Base-by-base conservation (phyloP, 2,888 invertebrate genomes). In the Silvanus unidentatus region DNA sequence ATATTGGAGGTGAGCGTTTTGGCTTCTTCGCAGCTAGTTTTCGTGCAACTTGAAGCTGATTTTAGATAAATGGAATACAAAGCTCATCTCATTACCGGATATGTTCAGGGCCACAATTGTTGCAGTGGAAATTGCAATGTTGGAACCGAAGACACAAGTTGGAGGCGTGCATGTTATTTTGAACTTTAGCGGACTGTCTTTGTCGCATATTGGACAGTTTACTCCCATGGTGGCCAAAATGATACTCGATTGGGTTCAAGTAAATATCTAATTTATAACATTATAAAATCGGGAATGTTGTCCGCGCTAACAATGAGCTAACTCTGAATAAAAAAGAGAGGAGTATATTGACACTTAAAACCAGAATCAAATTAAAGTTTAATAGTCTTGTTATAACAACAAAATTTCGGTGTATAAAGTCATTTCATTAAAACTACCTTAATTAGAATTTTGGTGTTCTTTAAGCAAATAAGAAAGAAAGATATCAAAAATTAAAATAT, bases 91-190 rank as follows among this genome's bases (percentile, higher is more conserved):
- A 0, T 57, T 88, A 28, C 71, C 76, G 1, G 83, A 88, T 52
- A 73, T 88, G 43, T 86, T 88, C 63, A 79, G 82, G 43, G 79
- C 82, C 0, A 75, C 84, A 15, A 83, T 88, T 64, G 65, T 88
- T 48, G 76, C 79, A 0, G 70, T 89, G 42, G 82, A 86, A 65
- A 81, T 84, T 0, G 87, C 87, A 0, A 82, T 88, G 77, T 75
- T 77, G n/a, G 90, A 91, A 64, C 86, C 88, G 0, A 74, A 73
- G 55, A 87, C 89, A 0, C 90, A 90, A 73, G 79, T 90, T 44
- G 77, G 79, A 47, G 90, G 90, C 0, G 82, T 82, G 10, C 75
- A 82, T 44, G 82, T 86, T 12, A 77, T 90, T 32, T 70, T 90
- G 40, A 86, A 90, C 64, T 80, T 88, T 79, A 81, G 84, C 45